Base-by-base conservation (phyloP, 2,797 vertebrate species). In the Acrocephalus scirpaceus region DNA sequence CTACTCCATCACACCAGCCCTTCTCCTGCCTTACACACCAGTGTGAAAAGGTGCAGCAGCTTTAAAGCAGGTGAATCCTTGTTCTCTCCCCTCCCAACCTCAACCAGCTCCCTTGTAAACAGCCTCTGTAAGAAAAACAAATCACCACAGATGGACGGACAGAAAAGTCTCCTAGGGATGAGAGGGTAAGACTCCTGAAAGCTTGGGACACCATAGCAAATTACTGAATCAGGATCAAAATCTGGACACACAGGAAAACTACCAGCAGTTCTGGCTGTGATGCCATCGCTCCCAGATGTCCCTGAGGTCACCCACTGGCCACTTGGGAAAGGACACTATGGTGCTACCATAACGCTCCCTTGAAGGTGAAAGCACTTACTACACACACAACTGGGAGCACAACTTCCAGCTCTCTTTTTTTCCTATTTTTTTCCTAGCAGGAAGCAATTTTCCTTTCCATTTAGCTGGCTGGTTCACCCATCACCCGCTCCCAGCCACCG, bases 1-100 rank as follows among this genome's bases (percentile, higher is more conserved):
- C 50, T 57, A 69, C 42, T 65, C n/a, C 47, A 78, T 71, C 74
- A 71, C 78, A 66, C 60, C n/a, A 74, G 65, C 34, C 50, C 75
- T 90, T 34, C 67, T 73, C 73, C 70, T 70, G 86, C 87, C 66
- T 70, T 56, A 38, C 7, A 53, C 86, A 23, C 64, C 4, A 21
- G 40, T 53, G 82, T 51, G 95, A 95, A 95, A 92, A 85, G 0
- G 3, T 15, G 83, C 14, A 97, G 88, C 76, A 96, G 91, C 85
- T 96, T 90, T 50, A 50, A 56, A 54, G 54, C 2, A 66, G 9
- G 76, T 29, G 65, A 91, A 89, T 56, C 81, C 72, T 92, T 53
- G 34, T 45, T 84, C 84, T 82, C 86, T 54, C 64, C 75, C 48
- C 47, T 71, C 92, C 92, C 13, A 20, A 48, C 48, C 36, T 50